phyloP scores from a whole-genome alignment of 2,888 invertebrate genomes.

The Drosophila paramelanica region DNA sequence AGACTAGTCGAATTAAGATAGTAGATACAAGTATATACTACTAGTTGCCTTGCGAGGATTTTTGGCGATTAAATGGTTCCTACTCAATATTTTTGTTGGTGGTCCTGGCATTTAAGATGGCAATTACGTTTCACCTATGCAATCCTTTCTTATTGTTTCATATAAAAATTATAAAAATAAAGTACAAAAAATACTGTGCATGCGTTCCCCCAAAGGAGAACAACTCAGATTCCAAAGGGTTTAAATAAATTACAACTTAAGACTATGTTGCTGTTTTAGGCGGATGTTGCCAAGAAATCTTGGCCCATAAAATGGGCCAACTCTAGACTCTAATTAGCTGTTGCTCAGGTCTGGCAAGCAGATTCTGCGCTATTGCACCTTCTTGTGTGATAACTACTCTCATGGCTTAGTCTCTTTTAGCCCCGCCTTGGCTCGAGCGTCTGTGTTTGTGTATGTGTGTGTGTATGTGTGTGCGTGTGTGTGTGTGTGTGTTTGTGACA shows the following conservation, averaged over 20 bases:
- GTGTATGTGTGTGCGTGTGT: neutral
- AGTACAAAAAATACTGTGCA: conserved; percentile 69
- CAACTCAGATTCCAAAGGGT: conserved; percentile 49
- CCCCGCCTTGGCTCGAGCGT: conserved; percentile 5
- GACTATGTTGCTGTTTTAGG: conserved; percentile 44
- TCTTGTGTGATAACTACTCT: conserved; percentile 5
- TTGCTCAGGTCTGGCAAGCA: conserved; percentile 3
- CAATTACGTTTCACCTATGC: conserved; percentile 27
- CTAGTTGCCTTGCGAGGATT: conserved; percentile 50
- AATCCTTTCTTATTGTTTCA: conserved; percentile 16
- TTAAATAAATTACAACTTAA: conserved; percentile 50
- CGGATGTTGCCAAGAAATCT: conserved; percentile 47
- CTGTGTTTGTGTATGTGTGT: neutral
- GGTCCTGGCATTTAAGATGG: conserved; percentile 60
- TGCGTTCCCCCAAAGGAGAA: conserved; percentile 41
- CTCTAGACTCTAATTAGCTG: conserved; percentile 55
- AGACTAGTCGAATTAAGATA: conserved; percentile 55
- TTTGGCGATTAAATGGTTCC: conserved; percentile 47
- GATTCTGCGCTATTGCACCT: conserved; percentile 30
- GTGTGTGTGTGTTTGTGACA: conserved; percentile 12
- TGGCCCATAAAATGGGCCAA: conserved; percentile 2
- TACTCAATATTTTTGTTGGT: conserved; percentile 25
- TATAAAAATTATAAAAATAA: conserved; percentile 48
- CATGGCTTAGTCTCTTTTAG: neutral
- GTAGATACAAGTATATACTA: conserved; percentile 12